Evolutionary conservation across 2,888 invertebrate genomes (phyloP), one percentile per base, ranked within the genome.

Genomic region (Gibbula magus): DNA sequence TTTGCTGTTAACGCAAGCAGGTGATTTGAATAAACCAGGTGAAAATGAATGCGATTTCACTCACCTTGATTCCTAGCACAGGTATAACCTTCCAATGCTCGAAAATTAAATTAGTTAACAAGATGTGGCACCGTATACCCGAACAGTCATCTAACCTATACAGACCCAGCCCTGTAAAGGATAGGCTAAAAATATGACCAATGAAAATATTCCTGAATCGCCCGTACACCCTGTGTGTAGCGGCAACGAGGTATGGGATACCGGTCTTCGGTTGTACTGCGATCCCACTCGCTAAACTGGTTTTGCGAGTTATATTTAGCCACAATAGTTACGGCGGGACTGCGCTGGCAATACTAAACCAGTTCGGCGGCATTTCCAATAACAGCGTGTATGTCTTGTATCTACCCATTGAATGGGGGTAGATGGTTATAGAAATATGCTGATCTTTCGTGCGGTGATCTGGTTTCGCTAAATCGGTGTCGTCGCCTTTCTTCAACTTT

Each of bases 271-370:
- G 35, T 20, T 7, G 70, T 20, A 35, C 70, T 32, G n/a, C 35
- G 16, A 16, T 10, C 39, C 25, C 70, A 70, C 70, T 35, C 35
- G 70, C 35, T 20, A 35, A 70, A 70, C 70, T 70, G 70, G 70
- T 70, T 70, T 35, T 70, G 18, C 70, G 35, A 39, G 70, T 70
- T 70, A 70, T 70, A 32, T 70, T 32, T 70, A 70, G 70, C 35
- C 70, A 70, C 70, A 70, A 70, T 70, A 35, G 70, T 7, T n/a
- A 25, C 56, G 56, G 25, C 61, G 61, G 29, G 61, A 45, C 1
- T 35, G 20, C 70, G 39, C n/a, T 16, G 20, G 32, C 39, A 70
- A 70, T 35, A 70, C 18, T 35, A 35, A 70, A 70, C 70, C 70
- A 29, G 70, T 35, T 70, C 8, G 20, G 70, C 70, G 39, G 39